Evolutionary conservation across 2,113 vertebrate genomes (phyloP).

Genomic region (Prolemur simus): DNA sequence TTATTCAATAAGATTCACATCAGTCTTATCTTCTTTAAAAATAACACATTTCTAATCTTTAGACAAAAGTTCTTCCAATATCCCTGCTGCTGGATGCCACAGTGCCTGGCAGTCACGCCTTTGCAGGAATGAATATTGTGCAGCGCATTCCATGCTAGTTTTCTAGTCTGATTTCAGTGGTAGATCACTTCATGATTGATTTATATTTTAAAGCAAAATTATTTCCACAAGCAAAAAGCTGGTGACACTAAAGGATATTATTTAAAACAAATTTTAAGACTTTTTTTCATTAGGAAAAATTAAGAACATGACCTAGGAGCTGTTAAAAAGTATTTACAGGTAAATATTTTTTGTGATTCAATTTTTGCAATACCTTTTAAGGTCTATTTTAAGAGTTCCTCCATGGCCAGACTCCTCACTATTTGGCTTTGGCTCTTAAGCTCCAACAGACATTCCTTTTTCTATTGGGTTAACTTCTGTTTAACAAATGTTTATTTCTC

Average conservation of each 20-base stretch:
- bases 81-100: not conserved
- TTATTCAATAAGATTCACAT: not conserved
- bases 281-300: slow-evolving; percentile 1
- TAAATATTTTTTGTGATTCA: not conserved
- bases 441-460: not conserved
- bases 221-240: slow-evolving; percentile 40
- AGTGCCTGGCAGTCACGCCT: not conserved
- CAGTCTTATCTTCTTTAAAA: not conserved
- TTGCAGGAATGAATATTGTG: not conserved
- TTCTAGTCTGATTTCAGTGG: not conserved
- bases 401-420: not conserved
- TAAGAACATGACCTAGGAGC: not conserved
- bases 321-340: not conserved
- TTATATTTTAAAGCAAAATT: slow-evolving; percentile 40
- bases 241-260: not conserved
- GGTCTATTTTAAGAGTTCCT: not conserved
- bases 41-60: slow-evolving; percentile 27
- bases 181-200: not conserved
- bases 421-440: not conserved
- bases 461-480: not conserved
- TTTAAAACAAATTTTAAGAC: slow-evolving; percentile 5
- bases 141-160: not conserved
- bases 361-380: slow-evolving; percentile 1
- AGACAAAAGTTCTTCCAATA: not conserved
- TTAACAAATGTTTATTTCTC: not conserved